Base-by-base conservation (phyloP, 2,888 invertebrate genomes). In the Patella depressa region DNA sequence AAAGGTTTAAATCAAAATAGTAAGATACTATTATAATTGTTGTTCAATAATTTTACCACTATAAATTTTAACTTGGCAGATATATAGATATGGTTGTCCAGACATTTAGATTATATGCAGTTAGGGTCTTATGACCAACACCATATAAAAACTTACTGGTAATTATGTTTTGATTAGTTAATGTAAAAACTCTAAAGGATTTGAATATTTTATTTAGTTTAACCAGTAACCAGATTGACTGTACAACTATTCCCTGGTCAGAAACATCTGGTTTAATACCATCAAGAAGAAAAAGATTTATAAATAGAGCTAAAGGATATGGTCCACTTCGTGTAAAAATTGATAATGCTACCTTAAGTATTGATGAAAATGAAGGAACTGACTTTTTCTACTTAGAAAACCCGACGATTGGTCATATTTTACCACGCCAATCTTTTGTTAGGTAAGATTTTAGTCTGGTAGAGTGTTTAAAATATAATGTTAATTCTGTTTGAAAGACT, bases 351-450 rank as follows among this genome's bases (percentile, higher is more conserved):
- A 78, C 3, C 9, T 75, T 79, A 17, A 77, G 54, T 11, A 72
- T 69, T 11, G 54, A 54, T 4, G 59, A 55, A 71, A 83, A 79
- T 59, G 65, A 57, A 9, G 74, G 74, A 24, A 74, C 76, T 1
- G 84, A 80, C 74, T 78, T 75, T 77, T 75, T 71, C 15, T 90
- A 89, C 79, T 83, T 83, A 72, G 80, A 79, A 7, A 88, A 90
- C 80, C 88, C 89, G 14, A 2, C 3, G 14, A 78, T 81, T 7
- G 53, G n/a, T 3, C 17, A 69, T 5, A 34, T 78, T 5, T 53
- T n/a, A 3, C 81, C 81, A n/a, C 53, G 45, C 5, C 76, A 70
- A 19, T 69, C 76, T 12, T 78, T 81, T 57, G 53, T 79, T 9
- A 78, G 81, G 80, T 80, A 75, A 75, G 9, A 12, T 65, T 65